These are phyloP conservation scores for Streptopelia turtur DNA, from an alignment of 2,797 vertebrate species.

Conservation along the genomic window DNA sequence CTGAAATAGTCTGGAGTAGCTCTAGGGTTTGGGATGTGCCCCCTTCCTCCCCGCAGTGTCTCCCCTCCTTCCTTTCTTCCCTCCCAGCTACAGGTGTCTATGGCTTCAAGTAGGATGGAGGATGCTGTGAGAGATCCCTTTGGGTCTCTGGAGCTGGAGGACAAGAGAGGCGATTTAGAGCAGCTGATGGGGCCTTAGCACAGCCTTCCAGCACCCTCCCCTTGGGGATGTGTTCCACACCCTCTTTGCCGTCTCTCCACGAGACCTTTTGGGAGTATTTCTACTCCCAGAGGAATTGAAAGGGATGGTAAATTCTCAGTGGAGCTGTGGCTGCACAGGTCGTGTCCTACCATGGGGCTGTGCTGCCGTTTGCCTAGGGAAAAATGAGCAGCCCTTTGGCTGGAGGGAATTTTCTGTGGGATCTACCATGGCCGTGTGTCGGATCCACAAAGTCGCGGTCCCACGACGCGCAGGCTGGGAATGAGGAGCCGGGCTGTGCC, in stretches of 20 bases:
- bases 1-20: background rate
- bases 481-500: background rate
- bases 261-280: background rate
- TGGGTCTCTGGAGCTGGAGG: background rate
- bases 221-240: background rate
- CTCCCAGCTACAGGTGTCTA: background rate
- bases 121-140: background rate
- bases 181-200: background rate
- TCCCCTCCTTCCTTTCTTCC: background rate
- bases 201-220: background rate
- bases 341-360: accelerated
- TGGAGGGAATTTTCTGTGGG: background rate
- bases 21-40: background rate
- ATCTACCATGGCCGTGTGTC: background rate
- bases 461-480: background rate
- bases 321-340: background rate
- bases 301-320: background rate
- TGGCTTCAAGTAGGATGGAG: background rate
- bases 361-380: background rate
- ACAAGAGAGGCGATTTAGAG: background rate
- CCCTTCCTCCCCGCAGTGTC: background rate
- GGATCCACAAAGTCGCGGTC: background rate
- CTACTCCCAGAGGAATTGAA: background rate
- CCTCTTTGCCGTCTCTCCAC: background rate
- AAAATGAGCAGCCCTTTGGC: background rate